A percentile compares a stretch with the other conserved stretches of the same genome.
These are phyloP conservation scores for Megalurothrips usitatus DNA, from an alignment of 2,888 invertebrate species.

Conservation along the genomic window DNA sequence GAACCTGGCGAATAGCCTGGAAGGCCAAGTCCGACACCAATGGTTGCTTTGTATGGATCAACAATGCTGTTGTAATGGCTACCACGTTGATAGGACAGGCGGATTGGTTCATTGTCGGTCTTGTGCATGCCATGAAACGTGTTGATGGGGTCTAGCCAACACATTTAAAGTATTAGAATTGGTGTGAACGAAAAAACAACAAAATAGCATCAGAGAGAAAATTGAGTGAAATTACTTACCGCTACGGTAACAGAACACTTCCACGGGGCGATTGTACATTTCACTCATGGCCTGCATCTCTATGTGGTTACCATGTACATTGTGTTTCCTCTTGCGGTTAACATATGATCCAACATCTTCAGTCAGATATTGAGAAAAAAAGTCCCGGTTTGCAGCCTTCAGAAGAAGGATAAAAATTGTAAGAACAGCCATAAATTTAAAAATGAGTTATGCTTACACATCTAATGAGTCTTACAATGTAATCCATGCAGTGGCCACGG, in stretches of 20 bases:
- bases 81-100: slow-evolving; percentile 80
- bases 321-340: slow-evolving; percentile 69
- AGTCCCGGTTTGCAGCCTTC: slow-evolving; percentile 77
- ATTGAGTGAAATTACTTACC: slow-evolving; percentile 48
- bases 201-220: slow-evolving; percentile 15
- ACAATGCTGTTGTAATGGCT: slow-evolving; percentile 86
- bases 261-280: slow-evolving; percentile 81
- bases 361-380: slow-evolving; percentile 82
- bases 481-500: slow-evolving; percentile 81
- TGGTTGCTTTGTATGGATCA: slow-evolving; percentile 73
- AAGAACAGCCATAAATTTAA: slow-evolving; percentile 24
- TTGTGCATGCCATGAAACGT: slow-evolving; percentile 75
- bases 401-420: slow-evolving; percentile 37
- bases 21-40: slow-evolving; percentile 79
- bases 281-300: slow-evolving; percentile 89
- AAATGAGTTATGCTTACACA: background rate
- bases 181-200: slow-evolving; percentile 28
- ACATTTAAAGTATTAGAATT: slow-evolving; percentile 8
- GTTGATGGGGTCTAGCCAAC: slow-evolving; percentile 69
- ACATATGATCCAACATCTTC: slow-evolving; percentile 83
- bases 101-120: slow-evolving; percentile 71
- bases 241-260: slow-evolving; percentile 74
- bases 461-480: slow-evolving; percentile 62
- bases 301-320: slow-evolving; percentile 84
- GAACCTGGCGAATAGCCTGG: slow-evolving; percentile 73